Evolutionary conservation across 2,113 vertebrate species (phyloP).

Genomic region (Hystrix brachyura): DNA sequence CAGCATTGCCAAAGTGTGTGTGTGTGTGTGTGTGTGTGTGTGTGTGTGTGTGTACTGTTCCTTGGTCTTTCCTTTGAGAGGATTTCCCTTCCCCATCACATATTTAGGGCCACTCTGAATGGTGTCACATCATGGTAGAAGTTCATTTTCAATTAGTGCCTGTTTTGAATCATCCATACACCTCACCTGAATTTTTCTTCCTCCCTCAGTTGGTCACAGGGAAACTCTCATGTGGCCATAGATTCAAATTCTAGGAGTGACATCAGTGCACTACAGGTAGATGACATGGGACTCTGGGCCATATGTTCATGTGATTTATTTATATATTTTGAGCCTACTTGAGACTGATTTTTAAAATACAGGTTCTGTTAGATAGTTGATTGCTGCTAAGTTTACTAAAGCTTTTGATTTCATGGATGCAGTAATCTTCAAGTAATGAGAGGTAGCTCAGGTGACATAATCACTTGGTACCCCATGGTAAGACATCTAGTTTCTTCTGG

Average conservation of each 20-base stretch:
- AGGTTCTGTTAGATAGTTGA: constrained; percentile 7
- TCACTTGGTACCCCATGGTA: neutral
- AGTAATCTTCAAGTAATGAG: neutral
- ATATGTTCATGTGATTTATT: neutral
- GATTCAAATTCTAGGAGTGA: neutral
- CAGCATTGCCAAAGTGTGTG: neutral
- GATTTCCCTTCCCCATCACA: neutral
- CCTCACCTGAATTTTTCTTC: neutral
- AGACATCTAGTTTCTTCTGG: constrained; percentile 12
- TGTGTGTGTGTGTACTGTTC: neutral
- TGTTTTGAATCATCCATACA: neutral
- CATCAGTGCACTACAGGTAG: neutral
- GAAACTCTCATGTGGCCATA: neutral
- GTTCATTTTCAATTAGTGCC: neutral
- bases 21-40: neutral
- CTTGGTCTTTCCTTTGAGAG: neutral
- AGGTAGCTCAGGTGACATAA: neutral
- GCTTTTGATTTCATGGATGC: neutral
- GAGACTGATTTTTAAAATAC: constrained; percentile 22
- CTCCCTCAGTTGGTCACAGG: neutral
- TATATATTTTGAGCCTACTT: constrained; percentile 5
- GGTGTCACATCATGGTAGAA: neutral
- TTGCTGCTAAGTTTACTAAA: neutral
- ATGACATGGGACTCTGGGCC: neutral
- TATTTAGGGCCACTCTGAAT: neutral